Percentiles rank a stretch among this genome's conserved stretches.
These are phyloP conservation scores for Drosophila nannoptera DNA, from an alignment of 1,140 invertebrate species.

Conservation along the genomic window DNA sequence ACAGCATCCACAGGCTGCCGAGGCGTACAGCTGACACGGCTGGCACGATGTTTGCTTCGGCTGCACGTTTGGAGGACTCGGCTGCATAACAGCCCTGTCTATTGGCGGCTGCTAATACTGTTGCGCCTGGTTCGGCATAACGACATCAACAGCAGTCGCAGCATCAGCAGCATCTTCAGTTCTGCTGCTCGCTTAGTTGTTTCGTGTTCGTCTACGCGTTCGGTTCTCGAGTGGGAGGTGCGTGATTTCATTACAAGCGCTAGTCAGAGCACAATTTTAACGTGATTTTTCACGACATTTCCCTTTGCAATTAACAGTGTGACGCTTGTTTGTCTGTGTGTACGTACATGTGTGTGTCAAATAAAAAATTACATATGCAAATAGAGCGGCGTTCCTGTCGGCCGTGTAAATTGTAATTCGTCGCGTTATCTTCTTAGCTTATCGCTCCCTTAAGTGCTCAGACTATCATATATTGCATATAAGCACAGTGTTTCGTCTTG, in stretches of 20 bases:
- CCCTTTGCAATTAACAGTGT: conserved; percentile 48
- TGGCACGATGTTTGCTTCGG: conserved; percentile 13
- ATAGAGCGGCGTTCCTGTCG: conserved; percentile 12
- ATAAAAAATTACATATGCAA: conserved; percentile 50
- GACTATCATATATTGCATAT: conserved; percentile 23
- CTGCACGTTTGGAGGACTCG: conserved; percentile 2
- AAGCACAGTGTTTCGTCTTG: conserved; percentile 8
- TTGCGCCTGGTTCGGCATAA: conserved; percentile 54
- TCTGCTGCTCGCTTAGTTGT: conserved; percentile 55
- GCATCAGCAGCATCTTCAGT: conserved; percentile 25
- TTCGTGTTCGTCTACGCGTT: conserved; percentile 70
- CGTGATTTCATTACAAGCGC: neutral
- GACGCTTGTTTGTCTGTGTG: neutral
- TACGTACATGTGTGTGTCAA: conserved; percentile 8
- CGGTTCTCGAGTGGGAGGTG: conserved; percentile 50
- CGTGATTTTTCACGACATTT: conserved; percentile 37
- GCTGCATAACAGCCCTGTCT: conserved; percentile 50
- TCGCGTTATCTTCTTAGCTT: conserved; percentile 19
- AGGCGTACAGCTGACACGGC: conserved; percentile 18
- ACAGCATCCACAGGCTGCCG: conserved; percentile 49
- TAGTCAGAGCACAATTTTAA: conserved; percentile 7
- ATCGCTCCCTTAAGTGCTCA: conserved; percentile 24
- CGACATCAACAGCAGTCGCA: conserved; percentile 15
- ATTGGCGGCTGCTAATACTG: conserved; percentile 44
- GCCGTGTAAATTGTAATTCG: conserved; percentile 15